A percentile compares a stretch with the other conserved stretches of the same genome.
phyloP scores from a whole-genome alignment of 2,113 vertebrate genomes.

The Pterophyllum scalare region DNA sequence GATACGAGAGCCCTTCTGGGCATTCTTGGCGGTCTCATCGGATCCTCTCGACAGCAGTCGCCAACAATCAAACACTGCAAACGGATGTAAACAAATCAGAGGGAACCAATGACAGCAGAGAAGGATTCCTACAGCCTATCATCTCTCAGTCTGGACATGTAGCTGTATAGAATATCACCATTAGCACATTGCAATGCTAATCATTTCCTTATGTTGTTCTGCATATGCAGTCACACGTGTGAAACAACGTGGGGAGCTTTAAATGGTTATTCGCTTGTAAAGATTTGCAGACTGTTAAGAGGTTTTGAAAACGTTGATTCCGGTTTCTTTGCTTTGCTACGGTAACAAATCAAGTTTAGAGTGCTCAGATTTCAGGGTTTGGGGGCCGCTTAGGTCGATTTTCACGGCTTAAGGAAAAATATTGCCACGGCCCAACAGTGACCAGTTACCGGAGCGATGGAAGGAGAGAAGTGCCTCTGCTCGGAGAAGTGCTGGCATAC shows the following conservation, averaged over 20 bases:
- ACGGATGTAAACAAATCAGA: conserved; percentile 37
- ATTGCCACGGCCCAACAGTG: conserved; percentile 9
- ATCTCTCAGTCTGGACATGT: conserved; percentile 9
- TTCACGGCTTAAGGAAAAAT: conserved; percentile 23
- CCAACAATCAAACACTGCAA: conserved; percentile 29
- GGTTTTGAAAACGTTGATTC: conserved; percentile 23
- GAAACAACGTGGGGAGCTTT: not conserved
- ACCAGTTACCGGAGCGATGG: not conserved
- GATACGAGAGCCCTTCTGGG: conserved; percentile 16
- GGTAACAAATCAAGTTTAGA: conserved; percentile 29
- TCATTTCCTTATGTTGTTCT: conserved; percentile 1
- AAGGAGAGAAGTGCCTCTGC: not conserved
- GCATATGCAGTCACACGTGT: not conserved
- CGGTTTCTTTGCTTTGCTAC: not conserved
- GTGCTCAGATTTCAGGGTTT: conserved; percentile 39
- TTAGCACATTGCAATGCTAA: not conserved
- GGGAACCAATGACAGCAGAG: not conserved
- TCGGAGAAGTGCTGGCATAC: not conserved
- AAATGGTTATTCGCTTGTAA: not conserved
- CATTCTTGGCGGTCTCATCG: not conserved
- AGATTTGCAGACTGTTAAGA: not conserved
- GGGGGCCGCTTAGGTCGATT: conserved; percentile 28
- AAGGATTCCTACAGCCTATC: conserved; percentile 5
- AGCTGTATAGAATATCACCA: not conserved
- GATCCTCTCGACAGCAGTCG: conserved; percentile 34